phyloP scores from a whole-genome alignment of 2,888 invertebrate species.

The Norana najaformis region DNA sequence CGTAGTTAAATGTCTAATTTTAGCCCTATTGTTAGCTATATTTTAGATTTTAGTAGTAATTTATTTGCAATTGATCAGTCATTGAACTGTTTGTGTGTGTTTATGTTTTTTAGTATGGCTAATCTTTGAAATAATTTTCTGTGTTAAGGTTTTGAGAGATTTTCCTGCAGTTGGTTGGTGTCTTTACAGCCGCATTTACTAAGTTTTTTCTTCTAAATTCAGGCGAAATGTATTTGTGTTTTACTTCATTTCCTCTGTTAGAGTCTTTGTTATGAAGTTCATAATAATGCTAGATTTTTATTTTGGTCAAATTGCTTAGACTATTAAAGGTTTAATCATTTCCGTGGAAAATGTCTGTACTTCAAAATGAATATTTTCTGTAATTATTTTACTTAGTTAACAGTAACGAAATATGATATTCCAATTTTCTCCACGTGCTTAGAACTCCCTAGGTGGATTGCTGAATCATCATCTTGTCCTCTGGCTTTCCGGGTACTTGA shows the following conservation, averaged over 20 bases:
- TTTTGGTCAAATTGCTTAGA: too few species aligned
- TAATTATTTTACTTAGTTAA: background rate
- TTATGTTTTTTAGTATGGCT: background rate
- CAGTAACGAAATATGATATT: background rate
- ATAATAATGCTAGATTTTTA: background rate
- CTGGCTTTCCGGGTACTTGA: background rate
- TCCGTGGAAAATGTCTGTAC: background rate
- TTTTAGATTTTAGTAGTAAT: background rate
- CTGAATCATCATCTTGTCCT: background rate
- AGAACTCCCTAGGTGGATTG: background rate
- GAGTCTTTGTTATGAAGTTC: background rate
- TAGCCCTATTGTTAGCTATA: background rate
- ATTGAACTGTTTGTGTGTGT: background rate
- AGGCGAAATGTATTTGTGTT: too few species aligned
- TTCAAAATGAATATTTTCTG: background rate
- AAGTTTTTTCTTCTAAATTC: too few species aligned
- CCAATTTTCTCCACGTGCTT: background rate
- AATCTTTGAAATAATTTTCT: background rate
- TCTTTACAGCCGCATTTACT: background rate
- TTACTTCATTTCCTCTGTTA: background rate
- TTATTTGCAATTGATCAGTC: background rate
- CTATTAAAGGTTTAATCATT: too few species aligned
- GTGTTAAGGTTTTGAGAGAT: conserved; percentile 10
- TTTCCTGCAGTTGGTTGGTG: background rate
- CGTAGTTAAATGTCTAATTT: background rate